Percentiles rank a stretch among this genome's conserved stretches.
Evolutionary conservation across 92 coral and sea anemone genomes (phyloP).

Genomic region (Palythoa grandis): DNA sequence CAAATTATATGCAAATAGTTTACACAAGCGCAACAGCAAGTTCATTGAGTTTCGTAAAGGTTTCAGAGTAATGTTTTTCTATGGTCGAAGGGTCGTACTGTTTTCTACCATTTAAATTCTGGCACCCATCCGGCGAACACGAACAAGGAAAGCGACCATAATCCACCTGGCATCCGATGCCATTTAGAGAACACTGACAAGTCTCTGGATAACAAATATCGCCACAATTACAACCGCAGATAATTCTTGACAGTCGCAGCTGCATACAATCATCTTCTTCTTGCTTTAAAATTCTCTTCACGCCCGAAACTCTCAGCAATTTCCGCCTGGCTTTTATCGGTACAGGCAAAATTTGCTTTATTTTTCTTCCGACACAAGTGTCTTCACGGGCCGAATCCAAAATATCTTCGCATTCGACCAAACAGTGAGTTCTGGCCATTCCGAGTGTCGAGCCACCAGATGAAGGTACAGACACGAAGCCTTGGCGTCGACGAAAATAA

Average conservation of each 20-base stretch:
- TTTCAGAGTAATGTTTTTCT: slow-evolving; percentile 85
- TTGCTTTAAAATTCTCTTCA: slow-evolving; percentile 75
- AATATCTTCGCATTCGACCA: slow-evolving; percentile 66
- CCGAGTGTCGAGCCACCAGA: slow-evolving; percentile 95
- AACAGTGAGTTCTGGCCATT: slow-evolving; percentile 85
- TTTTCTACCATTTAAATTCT: slow-evolving; percentile 85
- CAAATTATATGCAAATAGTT: slow-evolving; percentile 30
- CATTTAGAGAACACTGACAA: slow-evolving; percentile 92
- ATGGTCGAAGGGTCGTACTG: slow-evolving; percentile 83
- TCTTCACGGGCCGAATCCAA: slow-evolving; percentile 44
- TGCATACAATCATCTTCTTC: slow-evolving; percentile 88
- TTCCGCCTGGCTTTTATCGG: slow-evolving; percentile 79
- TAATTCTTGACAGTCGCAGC: slow-evolving; percentile 84
- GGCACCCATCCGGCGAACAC: slow-evolving; percentile 84
- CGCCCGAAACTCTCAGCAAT: slow-evolving; percentile 85
- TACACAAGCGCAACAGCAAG: slow-evolving; percentile 50
- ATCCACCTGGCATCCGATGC: slow-evolving; percentile 96
- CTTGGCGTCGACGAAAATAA: slow-evolving; percentile 91
- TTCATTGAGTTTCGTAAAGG: slow-evolving; percentile 74
- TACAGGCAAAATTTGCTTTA: slow-evolving; percentile 69
- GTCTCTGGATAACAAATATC: slow-evolving; percentile 90
- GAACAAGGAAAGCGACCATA: slow-evolving; percentile 97
- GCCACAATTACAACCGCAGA: slow-evolving; percentile 96
- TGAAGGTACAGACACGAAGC: slow-evolving; percentile 94
- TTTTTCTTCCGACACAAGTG: slow-evolving; percentile 35